These are phyloP conservation scores for Drosophila bunnanda DNA, from an alignment of 2,888 invertebrate species.

Conservation along the genomic window DNA sequence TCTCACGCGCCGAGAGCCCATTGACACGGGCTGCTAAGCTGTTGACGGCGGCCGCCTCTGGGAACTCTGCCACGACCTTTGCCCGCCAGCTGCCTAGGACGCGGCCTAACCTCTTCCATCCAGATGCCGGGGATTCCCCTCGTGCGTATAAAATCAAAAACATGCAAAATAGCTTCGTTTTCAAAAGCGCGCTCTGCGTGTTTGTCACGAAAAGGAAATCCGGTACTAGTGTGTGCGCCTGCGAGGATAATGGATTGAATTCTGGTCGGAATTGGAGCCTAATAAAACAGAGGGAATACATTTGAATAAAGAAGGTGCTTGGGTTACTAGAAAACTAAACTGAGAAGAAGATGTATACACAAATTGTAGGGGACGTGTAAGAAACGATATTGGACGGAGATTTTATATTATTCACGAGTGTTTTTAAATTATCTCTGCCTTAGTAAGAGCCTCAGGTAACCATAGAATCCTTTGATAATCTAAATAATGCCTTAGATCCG, in stretches of 20 bases:
- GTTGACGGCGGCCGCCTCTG: conserved; percentile 32
- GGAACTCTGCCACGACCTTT: conserved; percentile 22
- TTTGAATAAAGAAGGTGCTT: conserved; percentile 10
- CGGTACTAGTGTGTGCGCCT: conserved; percentile 23
- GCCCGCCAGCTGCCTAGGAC: conserved; percentile 22
- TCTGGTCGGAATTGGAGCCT: conserved; percentile 27
- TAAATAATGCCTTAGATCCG: neutral
- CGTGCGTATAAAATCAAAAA: conserved; percentile 57
- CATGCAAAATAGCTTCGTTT: conserved; percentile 67
- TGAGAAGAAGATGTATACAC: too few relatives aligned
- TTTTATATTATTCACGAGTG: neutral
- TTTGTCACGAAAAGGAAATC: conserved; percentile 54
- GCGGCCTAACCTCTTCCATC: conserved; percentile 18
- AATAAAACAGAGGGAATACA: conserved; percentile 8
- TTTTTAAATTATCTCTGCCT: neutral
- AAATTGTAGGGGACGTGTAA: too few relatives aligned
- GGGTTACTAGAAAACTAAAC: too few relatives aligned
- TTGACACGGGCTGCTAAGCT: conserved; percentile 75
- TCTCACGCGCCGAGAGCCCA: conserved; percentile 70
- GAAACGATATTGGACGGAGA: neutral
- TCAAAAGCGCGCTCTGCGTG: conserved; percentile 39
- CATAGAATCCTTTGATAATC: neutral
- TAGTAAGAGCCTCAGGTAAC: neutral
- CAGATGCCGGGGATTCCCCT: conserved; percentile 27
- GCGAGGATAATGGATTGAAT: conserved; percentile 58